Base-by-base conservation (phyloP, 2,797 vertebrate species). In the Gymnoscopelus microlampas region DNA sequence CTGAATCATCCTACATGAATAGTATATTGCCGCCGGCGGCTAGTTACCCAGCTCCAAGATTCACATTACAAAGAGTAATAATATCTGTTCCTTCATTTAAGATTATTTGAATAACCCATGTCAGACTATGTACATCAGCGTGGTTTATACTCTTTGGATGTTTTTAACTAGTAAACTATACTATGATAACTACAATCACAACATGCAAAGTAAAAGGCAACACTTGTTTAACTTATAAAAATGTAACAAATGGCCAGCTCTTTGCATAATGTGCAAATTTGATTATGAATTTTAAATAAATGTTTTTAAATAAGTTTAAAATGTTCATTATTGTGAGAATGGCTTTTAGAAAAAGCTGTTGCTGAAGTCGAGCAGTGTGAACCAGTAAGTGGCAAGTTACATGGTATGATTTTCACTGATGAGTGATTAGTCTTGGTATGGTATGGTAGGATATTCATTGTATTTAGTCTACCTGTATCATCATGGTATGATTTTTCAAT, bases 231-330 rank as follows among this genome's bases (percentile, higher is more conserved):
- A 9, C 39, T 44, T 70, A 35, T 57, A 8, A 6, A 3, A 60
- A 14, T 58, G 68, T 23, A 74, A 19, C 19, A 19, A 14, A 66
- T 2, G 4, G 24, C 53, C 15, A 53, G 32, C 15, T 70, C 50
- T 73, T 23, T 10, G 19, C 51, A 54, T 39, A n/a, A 29, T 72
- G 56, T 4, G 71, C 1, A 53, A 63, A 24, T 3, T 55, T 86
- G 67, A 83, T 44, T 24, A 61, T 59, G 79, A n/a, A 63, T 71
- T 79, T 81, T 74, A 44, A 91, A 89, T 91, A 90, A 91, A 91
- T 76, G 39, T 44, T 91, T 82, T 70, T 44, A 44, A 44, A 44
- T 44, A 82, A 63, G 14, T 23, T 15, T 68, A 15, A 53, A 67
- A 56, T 14, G 13, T 57, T 57, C 39, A 9, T 8, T 13, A 13